Evolutionary conservation across 2,888 invertebrate genomes (phyloP), one percentile per base, ranked within the genome.

Genomic region (Ophioninae sp.): DNA sequence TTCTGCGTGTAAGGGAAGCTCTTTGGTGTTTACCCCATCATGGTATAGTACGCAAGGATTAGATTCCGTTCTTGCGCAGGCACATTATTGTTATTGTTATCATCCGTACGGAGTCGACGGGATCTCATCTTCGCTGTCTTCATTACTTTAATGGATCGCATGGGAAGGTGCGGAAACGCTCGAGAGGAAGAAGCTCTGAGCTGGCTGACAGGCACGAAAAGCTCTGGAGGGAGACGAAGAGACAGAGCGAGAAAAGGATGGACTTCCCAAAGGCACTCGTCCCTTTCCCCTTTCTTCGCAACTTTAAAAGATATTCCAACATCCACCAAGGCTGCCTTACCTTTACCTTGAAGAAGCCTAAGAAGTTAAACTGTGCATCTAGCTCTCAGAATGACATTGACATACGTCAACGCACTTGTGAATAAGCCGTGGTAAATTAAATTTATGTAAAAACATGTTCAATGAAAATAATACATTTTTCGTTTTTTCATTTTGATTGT

Each of bases 81-180:
- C 17, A 69, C 22, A 58, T n/a, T 23, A 37, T 69, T 37, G 39
- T 22, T 65, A 56, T 39, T 75, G 41, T 61, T 67, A 30, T 74
- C 63, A 51, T 44, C 23, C 58, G 37, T 76, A 58, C 59, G 59
- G 23, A 73, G 56, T 68, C 79, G 63, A 58, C 77, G 76, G 73
- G 75, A 83, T 68, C 83, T 81, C 87, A 74, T 87, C 87, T 85
- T 82, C 85, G 85, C 82, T 90, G 90, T 91, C 92, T 92, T 92
- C 92, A 92, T 92, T 92, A 92, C 90, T 92, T 91, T 92, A 92
- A 92, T 92, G 92, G 92, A 92, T 91, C 88, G 86, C 68, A 82
- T 69, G 79, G 74, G 85, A 82, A 87, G 86, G 86, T 84, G 84
- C 77, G 73, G 85, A 80, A 81, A 74, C 82, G 79, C 61, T 76